Evolutionary conservation across 1,140 invertebrate species (phyloP).

Genomic region (Antheraea pernyi): DNA sequence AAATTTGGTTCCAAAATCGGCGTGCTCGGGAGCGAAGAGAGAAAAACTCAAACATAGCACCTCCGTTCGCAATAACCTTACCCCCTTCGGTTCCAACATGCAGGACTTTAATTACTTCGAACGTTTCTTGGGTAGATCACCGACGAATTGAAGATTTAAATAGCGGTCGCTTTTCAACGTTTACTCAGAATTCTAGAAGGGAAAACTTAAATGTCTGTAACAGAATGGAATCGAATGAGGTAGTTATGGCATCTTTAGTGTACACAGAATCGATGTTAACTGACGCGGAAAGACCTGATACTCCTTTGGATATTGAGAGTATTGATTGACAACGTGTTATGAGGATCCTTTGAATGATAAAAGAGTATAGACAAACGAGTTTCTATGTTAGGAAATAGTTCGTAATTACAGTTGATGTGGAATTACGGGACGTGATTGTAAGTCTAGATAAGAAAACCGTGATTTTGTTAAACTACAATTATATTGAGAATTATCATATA

Average conservation of each 20-base stretch:
- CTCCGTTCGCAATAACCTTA: conserved; percentile 49
- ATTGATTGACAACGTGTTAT: conserved; percentile 10
- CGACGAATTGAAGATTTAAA: not conserved
- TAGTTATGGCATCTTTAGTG: not conserved
- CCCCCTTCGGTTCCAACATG: conserved; percentile 35
- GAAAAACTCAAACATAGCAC: conserved; percentile 47
- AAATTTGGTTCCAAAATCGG: conserved; percentile 90
- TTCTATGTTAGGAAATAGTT: too few species aligned
- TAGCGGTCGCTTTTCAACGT: not conserved
- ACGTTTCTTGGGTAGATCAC: not conserved
- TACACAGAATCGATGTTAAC: not conserved
- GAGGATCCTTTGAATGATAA: not conserved
- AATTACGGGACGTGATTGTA: too few species aligned
- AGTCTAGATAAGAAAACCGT: too few species aligned
- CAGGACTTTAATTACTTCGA: conserved; percentile 15
- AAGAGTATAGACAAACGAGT: too few species aligned
- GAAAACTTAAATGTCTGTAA: not conserved
- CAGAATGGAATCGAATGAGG: not conserved
- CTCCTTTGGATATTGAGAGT: conserved; percentile 53
- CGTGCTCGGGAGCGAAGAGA: conserved; percentile 84
- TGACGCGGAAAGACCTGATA: conserved; percentile 33
- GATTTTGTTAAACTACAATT: too few species aligned
- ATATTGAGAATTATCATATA: too few species aligned
- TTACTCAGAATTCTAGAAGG: not conserved
- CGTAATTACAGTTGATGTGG: too few species aligned